phyloP scores from a whole-genome alignment of 2,797 vertebrate species.

The Peromyscus aztecus region DNA sequence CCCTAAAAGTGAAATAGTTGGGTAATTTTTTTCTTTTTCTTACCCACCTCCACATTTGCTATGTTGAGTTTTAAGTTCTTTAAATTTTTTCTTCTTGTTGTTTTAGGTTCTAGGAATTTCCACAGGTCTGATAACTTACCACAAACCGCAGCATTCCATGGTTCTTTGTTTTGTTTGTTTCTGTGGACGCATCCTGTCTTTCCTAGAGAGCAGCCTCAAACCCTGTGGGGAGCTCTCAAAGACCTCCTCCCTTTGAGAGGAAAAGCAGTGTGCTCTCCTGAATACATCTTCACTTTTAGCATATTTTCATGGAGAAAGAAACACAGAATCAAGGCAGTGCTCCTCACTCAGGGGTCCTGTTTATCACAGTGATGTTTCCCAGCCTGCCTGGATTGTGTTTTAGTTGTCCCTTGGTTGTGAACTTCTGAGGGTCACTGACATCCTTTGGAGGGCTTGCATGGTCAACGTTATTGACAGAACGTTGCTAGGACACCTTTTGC shows the following conservation, averaged over 20 bases:
- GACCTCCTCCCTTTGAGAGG: not conserved
- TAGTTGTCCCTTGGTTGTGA: not conserved
- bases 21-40: not conserved
- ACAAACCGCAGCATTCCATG: not conserved
- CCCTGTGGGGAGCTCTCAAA: not conserved
- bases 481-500: not conserved
- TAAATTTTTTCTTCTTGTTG: not conserved
- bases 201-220: conserved; percentile 5
- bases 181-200: not conserved
- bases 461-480: not conserved
- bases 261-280: not conserved
- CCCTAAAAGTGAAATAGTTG: conserved; percentile 3
- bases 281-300: not conserved
- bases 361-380: not conserved
- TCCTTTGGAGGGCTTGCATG: not conserved
- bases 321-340: not conserved
- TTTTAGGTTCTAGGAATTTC: conserved; percentile 31
- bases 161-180: not conserved
- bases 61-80: conserved; percentile 1
- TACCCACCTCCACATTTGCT: not conserved
- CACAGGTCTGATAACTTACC: not conserved
- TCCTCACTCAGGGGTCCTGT: not conserved
- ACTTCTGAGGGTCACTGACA: not conserved
- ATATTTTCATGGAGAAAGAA: not conserved
- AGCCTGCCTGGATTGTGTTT: not conserved